Evolutionary conservation across 2,888 invertebrate genomes (phyloP), one percentile per base, ranked within the genome.

Genomic region (Drymonia ruficornis): DNA sequence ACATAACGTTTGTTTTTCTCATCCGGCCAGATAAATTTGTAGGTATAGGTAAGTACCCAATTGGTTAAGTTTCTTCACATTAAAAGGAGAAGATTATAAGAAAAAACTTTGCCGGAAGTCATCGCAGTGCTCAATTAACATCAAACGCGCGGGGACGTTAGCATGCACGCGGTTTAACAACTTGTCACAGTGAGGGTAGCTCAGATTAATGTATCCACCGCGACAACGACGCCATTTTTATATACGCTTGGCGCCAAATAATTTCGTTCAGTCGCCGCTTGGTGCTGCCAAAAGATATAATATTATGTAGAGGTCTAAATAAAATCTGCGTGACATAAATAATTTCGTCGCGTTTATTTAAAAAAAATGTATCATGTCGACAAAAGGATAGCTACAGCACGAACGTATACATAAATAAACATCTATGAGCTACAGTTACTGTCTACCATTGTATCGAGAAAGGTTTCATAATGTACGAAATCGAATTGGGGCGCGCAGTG

Each of bases 161-260:
- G 15, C 29, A 31, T 57, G 51, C 50, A 55, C 44, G 55, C 52
- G 43, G 51, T 50, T 46, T 49, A 55, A 66, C 19, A 68, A 63
- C 62, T 71, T 73, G 70, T 69, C 61, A 74, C 73, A 53, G 50
- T 59, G 56, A 57, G 55, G 55, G 64, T 67, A 56, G 23, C 42
- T 49, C 65, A 60, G 59, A 70, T 63, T 61, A 65, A 66, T 61
- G 65, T 62, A 61, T 63, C 61, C 58, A 70, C 72, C 70, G 65
- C 70, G 82, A 78, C 81, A 81, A 71, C 76, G 80, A 59, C 79
- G 80, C 79, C 81, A 76, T 71, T 68, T 83, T 87, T 89, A 91
- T 91, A 89, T 87, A 83, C 74, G 81, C 78, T 84, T 78, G 91
- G 91, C 91, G 91, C 91, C 91, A 82, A 82, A 85, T 85, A 80